Evolutionary conservation across 2,113 vertebrate genomes (phyloP).

Genomic region (Barnardius zonarius): DNA sequence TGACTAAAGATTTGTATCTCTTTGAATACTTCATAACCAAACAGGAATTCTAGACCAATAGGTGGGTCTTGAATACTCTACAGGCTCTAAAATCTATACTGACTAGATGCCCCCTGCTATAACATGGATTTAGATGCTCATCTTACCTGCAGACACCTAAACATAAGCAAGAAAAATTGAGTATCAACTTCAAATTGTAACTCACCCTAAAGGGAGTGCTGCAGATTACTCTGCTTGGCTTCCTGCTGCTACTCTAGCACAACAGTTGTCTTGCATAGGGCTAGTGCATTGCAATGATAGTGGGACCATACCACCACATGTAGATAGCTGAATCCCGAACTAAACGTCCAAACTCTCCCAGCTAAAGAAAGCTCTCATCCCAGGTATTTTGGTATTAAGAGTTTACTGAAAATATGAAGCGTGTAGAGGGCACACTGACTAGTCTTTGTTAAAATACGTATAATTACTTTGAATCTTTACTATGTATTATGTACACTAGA

Average conservation of each 20-base stretch:
- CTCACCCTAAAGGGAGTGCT: not conserved
- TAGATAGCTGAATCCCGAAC: not conserved
- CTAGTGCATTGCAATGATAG: fast-evolving
- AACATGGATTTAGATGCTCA: not conserved
- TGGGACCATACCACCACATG: not conserved
- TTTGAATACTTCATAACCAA: not conserved
- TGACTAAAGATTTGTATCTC: not conserved
- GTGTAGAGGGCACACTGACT: not conserved
- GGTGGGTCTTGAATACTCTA: not conserved
- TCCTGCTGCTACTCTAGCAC: not conserved
- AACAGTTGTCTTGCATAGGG: not conserved
- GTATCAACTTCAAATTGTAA: not conserved
- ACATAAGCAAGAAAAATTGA: not conserved
- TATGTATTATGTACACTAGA: not conserved
- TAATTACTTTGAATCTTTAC: not conserved
- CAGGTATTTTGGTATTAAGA: not conserved
- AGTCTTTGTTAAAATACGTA: not conserved
- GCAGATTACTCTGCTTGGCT: not conserved
- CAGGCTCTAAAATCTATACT: not conserved
- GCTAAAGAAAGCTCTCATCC: not conserved
- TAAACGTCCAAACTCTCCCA: not conserved
- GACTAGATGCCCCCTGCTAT: not conserved
- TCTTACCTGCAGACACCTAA: not conserved
- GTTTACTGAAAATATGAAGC: not conserved
- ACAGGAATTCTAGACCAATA: not conserved